Evolutionary conservation across 2,888 invertebrate genomes (phyloP).

Genomic region (Poecilus cupreus): DNA sequence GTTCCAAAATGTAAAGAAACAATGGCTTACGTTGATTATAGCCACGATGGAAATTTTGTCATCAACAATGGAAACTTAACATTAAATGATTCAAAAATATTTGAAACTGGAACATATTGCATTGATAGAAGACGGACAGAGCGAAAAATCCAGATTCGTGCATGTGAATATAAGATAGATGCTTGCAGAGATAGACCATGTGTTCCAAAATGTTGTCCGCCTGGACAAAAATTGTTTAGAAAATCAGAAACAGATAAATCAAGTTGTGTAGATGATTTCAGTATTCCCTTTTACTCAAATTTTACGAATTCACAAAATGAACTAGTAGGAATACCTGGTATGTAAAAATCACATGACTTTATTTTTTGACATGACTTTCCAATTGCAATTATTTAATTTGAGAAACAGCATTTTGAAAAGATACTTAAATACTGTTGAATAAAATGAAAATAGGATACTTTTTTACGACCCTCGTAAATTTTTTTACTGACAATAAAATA

Average conservation of each 20-base stretch:
- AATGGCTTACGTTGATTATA: conserved; percentile 19
- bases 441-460: no score
- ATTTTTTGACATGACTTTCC: no score
- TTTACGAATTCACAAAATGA: not conserved
- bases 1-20: not conserved
- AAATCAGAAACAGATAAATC: not conserved
- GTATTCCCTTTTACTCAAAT: not conserved
- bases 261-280: not conserved
- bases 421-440: no score
- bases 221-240: not conserved
- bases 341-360: no score
- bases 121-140: conserved; percentile 11
- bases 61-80: conserved; percentile 19
- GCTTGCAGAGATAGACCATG: not conserved
- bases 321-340: conserved; percentile 20
- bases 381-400: no score
- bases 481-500: no score
- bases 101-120: conserved; percentile 23
- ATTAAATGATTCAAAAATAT: not conserved
- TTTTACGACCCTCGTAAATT: no score
- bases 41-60: not conserved
- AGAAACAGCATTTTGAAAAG: no score
- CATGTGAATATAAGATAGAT: not conserved
- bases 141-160: not conserved
- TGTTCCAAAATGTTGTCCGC: conserved; percentile 40